Percentiles rank a stretch among this genome's conserved stretches.
phyloP scores from a whole-genome alignment of 2,113 vertebrate species.

The Upupa epops region DNA sequence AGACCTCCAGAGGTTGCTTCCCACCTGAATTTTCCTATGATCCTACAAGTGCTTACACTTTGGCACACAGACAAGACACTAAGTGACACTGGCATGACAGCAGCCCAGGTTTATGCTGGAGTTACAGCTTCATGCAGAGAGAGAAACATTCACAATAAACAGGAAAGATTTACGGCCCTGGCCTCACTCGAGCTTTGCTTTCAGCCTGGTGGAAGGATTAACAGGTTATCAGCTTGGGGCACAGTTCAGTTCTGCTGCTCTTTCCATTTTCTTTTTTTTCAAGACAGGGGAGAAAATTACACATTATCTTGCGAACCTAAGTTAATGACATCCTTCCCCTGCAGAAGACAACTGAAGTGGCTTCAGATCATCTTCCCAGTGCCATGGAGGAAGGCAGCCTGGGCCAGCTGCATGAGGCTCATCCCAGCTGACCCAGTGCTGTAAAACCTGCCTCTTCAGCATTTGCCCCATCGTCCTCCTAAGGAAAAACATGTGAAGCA shows the following conservation, averaged over 20 bases:
- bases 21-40: background rate
- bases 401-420: background rate
- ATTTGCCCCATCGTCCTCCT: background rate
- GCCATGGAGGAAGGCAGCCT: background rate
- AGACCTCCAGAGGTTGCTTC: background rate
- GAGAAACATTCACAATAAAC: background rate
- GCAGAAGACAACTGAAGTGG: background rate
- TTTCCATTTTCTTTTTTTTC: background rate
- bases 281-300: background rate
- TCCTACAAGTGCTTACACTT: background rate
- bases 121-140: background rate
- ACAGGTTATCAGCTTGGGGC: background rate
- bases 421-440: background rate
- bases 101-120: slow-evolving; percentile 8
- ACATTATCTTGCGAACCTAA: slow-evolving; percentile 8
- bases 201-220: slow-evolving; percentile 2
- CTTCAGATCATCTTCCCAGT: background rate
- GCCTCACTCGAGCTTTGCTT: background rate
- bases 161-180: background rate
- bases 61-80: background rate
- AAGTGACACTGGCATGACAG: slow-evolving; percentile 34
- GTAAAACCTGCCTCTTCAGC: background rate
- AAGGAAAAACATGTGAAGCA: background rate
- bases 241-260: slow-evolving; percentile 1
- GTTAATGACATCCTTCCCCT: slow-evolving; percentile 20